phyloP scores from a whole-genome alignment of 2,113 vertebrate species.

The Oceanodroma tethys region DNA sequence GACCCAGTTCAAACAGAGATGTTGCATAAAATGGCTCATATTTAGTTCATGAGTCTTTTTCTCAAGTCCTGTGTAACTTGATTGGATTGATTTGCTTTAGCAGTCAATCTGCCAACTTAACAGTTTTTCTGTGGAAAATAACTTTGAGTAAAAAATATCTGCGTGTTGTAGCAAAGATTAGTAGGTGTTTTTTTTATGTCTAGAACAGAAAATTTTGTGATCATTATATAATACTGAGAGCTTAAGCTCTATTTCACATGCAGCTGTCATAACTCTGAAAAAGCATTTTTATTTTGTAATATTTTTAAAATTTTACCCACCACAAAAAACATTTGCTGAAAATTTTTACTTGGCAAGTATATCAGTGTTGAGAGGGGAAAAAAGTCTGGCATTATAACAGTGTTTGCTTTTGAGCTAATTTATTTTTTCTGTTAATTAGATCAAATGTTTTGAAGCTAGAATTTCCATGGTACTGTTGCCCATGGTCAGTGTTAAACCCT shows the following conservation, averaged over 20 bases:
- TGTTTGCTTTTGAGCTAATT: not conserved
- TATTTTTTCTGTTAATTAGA: not conserved
- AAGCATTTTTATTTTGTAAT: slow-evolving; percentile 16
- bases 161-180: slow-evolving; percentile 14
- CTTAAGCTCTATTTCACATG: slow-evolving; percentile 12
- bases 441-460: not conserved
- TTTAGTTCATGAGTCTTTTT: slow-evolving; percentile 15
- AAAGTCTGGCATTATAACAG: not conserved
- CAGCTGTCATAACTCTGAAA: slow-evolving; percentile 27
- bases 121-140: slow-evolving; percentile 48
- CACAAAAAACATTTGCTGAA: not conserved
- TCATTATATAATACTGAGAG: slow-evolving; percentile 3
- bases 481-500: not conserved
- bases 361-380: not conserved
- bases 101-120: slow-evolving; percentile 46
- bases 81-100: slow-evolving; percentile 39
- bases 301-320: slow-evolving; percentile 17
- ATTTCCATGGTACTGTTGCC: not conserved
- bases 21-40: slow-evolving; percentile 20
- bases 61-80: slow-evolving; percentile 23
- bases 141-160: slow-evolving; percentile 49
- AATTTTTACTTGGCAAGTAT: not conserved
- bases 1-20: not conserved
- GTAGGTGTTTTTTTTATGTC: slow-evolving; percentile 24
- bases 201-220: slow-evolving; percentile 17